phyloP scores from a whole-genome alignment of 53 echinoderm and acorn worm genomes.

The Paracentrotus lividus region DNA sequence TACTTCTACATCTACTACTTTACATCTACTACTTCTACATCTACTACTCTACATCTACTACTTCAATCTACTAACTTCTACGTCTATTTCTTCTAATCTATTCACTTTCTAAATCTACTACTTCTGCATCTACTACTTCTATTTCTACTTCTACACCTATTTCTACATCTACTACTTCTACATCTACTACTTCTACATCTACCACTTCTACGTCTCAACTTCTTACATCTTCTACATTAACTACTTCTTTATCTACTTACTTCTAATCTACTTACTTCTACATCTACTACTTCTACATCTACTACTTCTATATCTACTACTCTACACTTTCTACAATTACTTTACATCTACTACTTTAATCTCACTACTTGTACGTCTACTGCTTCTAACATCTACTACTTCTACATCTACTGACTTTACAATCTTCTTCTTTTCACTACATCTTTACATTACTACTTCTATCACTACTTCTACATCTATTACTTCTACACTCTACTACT shows the following conservation, averaged over 20 bases:
- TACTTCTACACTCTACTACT: not conserved
- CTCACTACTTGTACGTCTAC: not conserved
- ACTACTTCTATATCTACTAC: not conserved
- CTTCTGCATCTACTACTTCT: not conserved
- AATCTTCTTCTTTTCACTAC: too few species aligned
- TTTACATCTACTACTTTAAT: not conserved
- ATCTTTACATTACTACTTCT: too few species aligned
- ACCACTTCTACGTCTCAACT: not conserved
- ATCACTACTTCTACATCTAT: not conserved
- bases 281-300: conserved; percentile 18
- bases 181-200: not conserved
- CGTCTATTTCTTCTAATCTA: not conserved
- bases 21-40: too few species aligned
- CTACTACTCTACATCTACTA: too few species aligned
- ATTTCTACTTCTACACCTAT: not conserved
- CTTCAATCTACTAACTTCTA: not conserved
- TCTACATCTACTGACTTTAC: not conserved
- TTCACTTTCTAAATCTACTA: not conserved
- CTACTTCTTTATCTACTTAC: conserved; percentile 9
- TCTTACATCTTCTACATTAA: too few species aligned
- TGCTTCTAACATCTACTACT: too few species aligned
- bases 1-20: too few species aligned
- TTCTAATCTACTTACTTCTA: too few species aligned
- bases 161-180: not conserved
- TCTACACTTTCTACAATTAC: not conserved